Conservation (phyloP, 2,888 invertebrate genomes). For the Gari tellinella region DNA sequence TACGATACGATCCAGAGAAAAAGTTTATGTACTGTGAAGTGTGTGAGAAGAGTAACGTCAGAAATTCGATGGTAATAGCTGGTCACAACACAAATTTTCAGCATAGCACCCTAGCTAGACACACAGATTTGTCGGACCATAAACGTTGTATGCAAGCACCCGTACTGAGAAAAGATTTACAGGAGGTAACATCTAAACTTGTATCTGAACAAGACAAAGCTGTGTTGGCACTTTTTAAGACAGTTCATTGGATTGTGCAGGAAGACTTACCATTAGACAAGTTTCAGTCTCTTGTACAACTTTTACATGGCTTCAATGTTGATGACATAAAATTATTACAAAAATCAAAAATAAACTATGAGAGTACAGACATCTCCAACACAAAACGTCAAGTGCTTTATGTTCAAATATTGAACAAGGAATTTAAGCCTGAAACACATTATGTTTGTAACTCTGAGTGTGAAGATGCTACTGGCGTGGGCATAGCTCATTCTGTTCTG, state of each 20-base stretch:
- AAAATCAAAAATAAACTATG: constrained; percentile 18
- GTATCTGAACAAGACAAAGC: constrained; percentile 11
- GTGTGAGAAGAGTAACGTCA: no score
- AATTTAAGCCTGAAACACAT: constrained; percentile 29
- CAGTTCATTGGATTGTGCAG: constrained; percentile 17
- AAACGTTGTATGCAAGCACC: not conserved
- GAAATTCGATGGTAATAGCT: no score
- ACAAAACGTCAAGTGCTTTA: constrained; percentile 44
- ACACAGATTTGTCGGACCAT: constrained; percentile 14
- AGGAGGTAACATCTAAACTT: not conserved
- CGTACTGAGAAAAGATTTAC: not conserved
- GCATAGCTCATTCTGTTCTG: constrained; percentile 20
- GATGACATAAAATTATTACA: not conserved
- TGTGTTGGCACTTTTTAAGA: constrained; percentile 7
- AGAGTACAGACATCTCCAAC: constrained; percentile 47
- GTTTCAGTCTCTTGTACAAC: constrained; percentile 22
- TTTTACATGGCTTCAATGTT: constrained; percentile 16
- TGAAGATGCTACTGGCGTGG: constrained; percentile 31
- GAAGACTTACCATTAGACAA: constrained; percentile 26
- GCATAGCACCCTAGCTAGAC: constrained; percentile 2
- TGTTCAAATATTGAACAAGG: constrained; percentile 27
- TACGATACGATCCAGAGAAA: no score
- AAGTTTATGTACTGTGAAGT: no score
- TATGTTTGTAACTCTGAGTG: constrained; percentile 40
- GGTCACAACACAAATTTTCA: constrained; percentile 6